phyloP scores from a whole-genome alignment of 2,888 invertebrate species.

The Lagria hirta region DNA sequence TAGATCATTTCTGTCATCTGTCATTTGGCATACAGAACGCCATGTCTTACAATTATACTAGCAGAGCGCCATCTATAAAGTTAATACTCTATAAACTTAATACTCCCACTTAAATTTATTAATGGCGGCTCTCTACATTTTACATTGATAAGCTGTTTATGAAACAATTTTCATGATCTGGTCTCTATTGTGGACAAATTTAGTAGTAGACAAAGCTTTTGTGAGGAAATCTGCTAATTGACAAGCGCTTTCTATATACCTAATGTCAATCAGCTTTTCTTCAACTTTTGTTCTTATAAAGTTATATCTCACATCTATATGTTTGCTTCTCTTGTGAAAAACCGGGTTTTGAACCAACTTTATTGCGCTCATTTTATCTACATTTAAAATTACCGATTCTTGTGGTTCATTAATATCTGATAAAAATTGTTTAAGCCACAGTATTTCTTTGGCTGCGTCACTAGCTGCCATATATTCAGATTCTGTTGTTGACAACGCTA shows the following conservation, averaged over 20 bases:
- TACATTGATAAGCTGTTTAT: no score
- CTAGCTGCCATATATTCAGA: slow-evolving; percentile 41
- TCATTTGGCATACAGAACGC: no score
- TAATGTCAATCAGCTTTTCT: slow-evolving; percentile 13
- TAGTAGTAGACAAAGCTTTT: no score
- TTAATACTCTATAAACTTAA: no score
- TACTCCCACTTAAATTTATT: no score
- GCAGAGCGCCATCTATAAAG: no score
- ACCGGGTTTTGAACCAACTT: slow-evolving; percentile 32
- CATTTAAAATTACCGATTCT: slow-evolving; percentile 14
- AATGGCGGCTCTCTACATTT: no score
- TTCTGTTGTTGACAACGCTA: slow-evolving; percentile 33
- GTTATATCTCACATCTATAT: slow-evolving; percentile 27
- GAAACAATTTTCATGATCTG: no score
- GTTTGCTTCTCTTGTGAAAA: slow-evolving; percentile 30
- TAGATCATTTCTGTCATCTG: no score
- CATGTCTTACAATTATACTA: no score
- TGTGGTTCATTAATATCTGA: slow-evolving; percentile 18
- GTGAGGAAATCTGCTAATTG: slow-evolving; percentile 23
- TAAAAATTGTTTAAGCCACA: slow-evolving; percentile 25
- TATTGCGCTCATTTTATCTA: slow-evolving; percentile 32
- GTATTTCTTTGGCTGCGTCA: slow-evolving; percentile 29
- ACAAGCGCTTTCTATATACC: slow-evolving; percentile 5
- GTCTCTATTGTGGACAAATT: no score
- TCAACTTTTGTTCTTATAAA: slow-evolving; percentile 25